Base-by-base conservation (phyloP, 1,140 invertebrate species). In the Macrostomum lignano region DNA sequence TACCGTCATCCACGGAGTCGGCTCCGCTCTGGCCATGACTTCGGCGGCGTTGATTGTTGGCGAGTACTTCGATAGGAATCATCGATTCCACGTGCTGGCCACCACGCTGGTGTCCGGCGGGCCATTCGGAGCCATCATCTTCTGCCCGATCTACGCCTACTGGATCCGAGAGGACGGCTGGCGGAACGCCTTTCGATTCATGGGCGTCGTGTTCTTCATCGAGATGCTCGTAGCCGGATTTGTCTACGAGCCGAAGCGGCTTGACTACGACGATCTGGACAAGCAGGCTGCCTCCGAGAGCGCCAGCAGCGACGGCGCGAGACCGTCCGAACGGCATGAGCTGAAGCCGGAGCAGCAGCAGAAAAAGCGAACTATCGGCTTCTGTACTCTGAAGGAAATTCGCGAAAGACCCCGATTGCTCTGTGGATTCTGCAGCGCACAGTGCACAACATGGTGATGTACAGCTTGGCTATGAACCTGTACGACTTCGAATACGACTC, bases 41-140 rank as follows among this genome's bases (percentile, higher is more conserved):
- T 33, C 40, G 5, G 33, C 38, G 10, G 42, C 42, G 2, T 35
- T 44, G 3, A 29, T 44, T 26, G 42, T 42, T 28, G 42, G 42
- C 3, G 42, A 44, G 22, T 42, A 44, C 26, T 44, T 42, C 25
- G 38, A 42, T 39, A 42, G 38, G 26, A 29, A 42, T 10, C 42
- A 44, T 35, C 33, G 37, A 29, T 40, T 38, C 26, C 42, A 44
- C 31, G 42, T 44, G 3, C 32, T 44, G 14, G 40, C 42, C n/a
- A 44, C 42, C 11, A 40, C 11, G 14, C 19, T 33, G 14, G 19
- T 19, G 17, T 25, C 13, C 5, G 32, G 32, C 24, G 32, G 32
- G 11, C 32, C 32, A 4, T 33, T 25, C 20, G 32, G 32, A 25
- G 11, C 19, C 14, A 13, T 33, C 14, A 22, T 33, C 17, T 25